A percentile compares a stretch with the other conserved stretches of the same genome.
Evolutionary conservation across 2,888 invertebrate species (phyloP).

Genomic region (Gibbula magus): DNA sequence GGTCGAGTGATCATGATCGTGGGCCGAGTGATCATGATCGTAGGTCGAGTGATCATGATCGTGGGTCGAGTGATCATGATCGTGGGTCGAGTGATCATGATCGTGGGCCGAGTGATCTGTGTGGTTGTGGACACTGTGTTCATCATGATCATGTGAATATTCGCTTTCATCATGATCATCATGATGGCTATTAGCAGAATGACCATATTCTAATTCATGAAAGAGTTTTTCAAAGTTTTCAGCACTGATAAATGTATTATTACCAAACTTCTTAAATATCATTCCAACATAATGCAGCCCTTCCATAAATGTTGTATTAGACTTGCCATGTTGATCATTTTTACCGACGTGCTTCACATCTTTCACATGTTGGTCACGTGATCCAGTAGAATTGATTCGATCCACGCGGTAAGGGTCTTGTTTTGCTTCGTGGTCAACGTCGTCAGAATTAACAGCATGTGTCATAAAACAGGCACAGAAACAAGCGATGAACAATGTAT

Average conservation of each 20-base stretch:
- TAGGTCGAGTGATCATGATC: no score
- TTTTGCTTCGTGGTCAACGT: background rate
- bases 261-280: background rate
- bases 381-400: background rate
- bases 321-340: background rate
- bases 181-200: background rate
- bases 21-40: no score
- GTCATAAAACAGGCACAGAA: background rate
- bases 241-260: background rate
- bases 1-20: no score
- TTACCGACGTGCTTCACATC: background rate
- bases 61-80: no score
- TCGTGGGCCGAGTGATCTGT: no score
- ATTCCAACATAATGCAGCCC: background rate
- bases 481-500: background rate
- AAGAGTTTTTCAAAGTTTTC: background rate
- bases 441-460: background rate
- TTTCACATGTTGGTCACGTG: slow-evolving; percentile 9
- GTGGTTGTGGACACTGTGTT: background rate
- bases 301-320: background rate
- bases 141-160: background rate
- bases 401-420: no score
- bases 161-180: background rate
- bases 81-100: no score
- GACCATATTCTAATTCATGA: background rate